Evolutionary conservation across 53 echinoderm and acorn worm species (phyloP), one percentile per base, ranked within the genome.

Genomic region (Actinopyga echinites): DNA sequence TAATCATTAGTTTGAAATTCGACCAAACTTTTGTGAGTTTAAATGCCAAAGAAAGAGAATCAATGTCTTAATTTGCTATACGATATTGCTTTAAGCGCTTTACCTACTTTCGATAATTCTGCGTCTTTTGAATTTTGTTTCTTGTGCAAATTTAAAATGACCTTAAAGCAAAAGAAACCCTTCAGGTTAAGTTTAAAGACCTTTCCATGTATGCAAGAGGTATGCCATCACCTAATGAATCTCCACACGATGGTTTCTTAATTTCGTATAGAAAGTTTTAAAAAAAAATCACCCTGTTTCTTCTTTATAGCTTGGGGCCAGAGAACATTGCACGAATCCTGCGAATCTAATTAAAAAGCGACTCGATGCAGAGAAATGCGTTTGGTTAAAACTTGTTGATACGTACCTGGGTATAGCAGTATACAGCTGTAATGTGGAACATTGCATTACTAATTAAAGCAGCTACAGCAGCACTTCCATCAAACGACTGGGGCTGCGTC

Each of bases 251-350:
- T 38, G 38, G 35, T 38, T 17, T 30, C 38, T 68, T 68, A 38
- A 68, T 68, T 35, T 68, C 34, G 68, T 68, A 34, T 68, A 21
- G 17, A 38, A 68, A 68, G 21, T 2, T 5, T 68, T 32, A 22
- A 62, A 8, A 68, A 68, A 68, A 49, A 49, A 15, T 49, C 49
- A 15, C 12, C 17, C 34, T 38, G 5, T 68, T 17, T 32, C 66
- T 11, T 30, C 19, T 31, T n/a, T 21, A 12, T 34, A 33, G n/a
- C 68, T 38, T 30, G 4, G 34, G 68, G 68, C 40, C 4, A 68
- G 22, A 35, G 15, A 40, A 68, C 35, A 33, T 22, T 38, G 38
- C 68, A 68, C 68, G 68, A 68, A 68, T 68, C 34, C 68, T 36
- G 22, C 34, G 38, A 68, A 6, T 31, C 34, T 68, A 68, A 68